These are phyloP conservation scores for Branchinecta sandiegonensis DNA, from an alignment of 2,888 invertebrate species.

Conservation along the genomic window DNA sequence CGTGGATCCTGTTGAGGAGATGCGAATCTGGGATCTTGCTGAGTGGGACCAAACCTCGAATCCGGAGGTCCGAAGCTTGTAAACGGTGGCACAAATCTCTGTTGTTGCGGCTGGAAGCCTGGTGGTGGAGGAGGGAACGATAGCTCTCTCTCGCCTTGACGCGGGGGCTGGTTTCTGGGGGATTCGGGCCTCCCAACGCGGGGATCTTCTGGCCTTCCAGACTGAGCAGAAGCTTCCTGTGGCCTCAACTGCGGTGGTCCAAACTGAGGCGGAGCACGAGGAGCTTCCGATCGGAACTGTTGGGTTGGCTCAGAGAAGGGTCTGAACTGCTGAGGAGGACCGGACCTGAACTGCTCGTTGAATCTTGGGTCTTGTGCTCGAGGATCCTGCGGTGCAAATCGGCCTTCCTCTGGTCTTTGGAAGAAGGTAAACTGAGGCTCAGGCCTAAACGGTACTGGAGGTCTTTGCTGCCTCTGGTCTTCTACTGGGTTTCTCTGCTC, in stretches of 20 bases:
- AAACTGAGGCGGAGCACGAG: neutral
- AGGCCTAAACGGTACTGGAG: neutral
- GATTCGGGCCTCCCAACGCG: neutral
- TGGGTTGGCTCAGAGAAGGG: neutral
- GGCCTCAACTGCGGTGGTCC: neutral
- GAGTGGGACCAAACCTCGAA: too few species aligned
- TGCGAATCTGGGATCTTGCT: neutral
- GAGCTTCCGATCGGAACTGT: constrained; percentile 13
- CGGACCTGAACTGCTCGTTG: neutral
- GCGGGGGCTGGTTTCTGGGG: neutral
- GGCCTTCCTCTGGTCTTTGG: neutral
- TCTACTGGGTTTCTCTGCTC: too few species aligned
- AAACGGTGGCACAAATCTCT: constrained; percentile 9
- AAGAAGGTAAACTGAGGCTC: constrained; percentile 11
- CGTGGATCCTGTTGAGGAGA: neutral
- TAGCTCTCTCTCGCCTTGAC: neutral
- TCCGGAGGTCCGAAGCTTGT: neutral
- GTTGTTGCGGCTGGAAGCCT: neutral
- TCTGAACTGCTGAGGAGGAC: neutral
- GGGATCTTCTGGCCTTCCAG: neutral
- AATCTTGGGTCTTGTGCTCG: neutral
- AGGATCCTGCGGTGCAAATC: neutral
- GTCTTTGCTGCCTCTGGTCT: neutral
- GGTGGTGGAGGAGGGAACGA: neutral
- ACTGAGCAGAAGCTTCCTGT: neutral